phyloP scores from a whole-genome alignment of 2,113 vertebrate species.

The Nipponia nippon region DNA sequence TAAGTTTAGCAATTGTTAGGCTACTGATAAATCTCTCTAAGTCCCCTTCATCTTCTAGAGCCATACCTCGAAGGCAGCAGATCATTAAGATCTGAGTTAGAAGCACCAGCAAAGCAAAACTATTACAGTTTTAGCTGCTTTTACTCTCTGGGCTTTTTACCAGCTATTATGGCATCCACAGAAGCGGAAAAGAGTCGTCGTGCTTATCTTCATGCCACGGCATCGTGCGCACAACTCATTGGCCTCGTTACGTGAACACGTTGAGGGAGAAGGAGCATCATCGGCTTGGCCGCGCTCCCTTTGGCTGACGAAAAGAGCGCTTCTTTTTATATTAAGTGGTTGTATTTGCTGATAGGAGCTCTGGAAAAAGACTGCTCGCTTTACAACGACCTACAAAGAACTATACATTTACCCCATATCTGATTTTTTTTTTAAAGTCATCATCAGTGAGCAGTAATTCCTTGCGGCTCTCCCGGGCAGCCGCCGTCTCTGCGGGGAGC shows the following conservation, averaged over 20 bases:
- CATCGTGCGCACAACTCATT: background rate
- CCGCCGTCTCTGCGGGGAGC: fast-evolving
- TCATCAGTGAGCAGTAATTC: fast-evolving
- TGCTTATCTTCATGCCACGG: background rate
- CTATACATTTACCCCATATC: fast-evolving
- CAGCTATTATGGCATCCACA: background rate
- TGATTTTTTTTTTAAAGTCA: background rate
- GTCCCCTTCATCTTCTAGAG: background rate
- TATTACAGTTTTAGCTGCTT: background rate
- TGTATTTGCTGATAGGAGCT: background rate
- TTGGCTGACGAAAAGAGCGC: background rate
- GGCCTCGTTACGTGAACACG: fast-evolving
- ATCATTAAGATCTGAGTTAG: background rate
- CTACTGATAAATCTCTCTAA: background rate
- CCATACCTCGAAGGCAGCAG: background rate
- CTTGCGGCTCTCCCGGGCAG: background rate
- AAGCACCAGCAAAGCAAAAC: background rate
- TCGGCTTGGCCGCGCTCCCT: too few species aligned
- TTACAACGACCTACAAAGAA: background rate
- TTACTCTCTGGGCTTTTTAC: background rate
- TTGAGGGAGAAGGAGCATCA: too few species aligned
- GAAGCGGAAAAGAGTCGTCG: too few species aligned
- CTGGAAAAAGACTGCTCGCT: background rate
- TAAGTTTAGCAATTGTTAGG: background rate
- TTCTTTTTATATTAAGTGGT: background rate